Conservation (phyloP, 1,140 invertebrate genomes). For the Leptopilina boulardi region DNA sequence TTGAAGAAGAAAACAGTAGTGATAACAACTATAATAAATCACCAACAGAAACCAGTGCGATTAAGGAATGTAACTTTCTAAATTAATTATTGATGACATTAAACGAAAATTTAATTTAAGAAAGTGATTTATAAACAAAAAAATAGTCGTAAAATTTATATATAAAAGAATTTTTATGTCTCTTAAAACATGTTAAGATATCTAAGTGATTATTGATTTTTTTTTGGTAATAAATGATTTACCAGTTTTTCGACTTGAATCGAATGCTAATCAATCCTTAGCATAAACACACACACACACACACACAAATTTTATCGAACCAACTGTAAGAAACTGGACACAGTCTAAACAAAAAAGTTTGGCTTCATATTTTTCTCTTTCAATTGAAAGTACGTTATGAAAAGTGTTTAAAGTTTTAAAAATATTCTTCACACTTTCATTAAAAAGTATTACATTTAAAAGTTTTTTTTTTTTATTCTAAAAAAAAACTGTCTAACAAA, state of each 20-base stretch:
- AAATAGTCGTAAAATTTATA: background rate
- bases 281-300: too few relatives aligned
- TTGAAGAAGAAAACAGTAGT: slow-evolving; percentile 46
- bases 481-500: too few relatives aligned
- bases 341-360: background rate
- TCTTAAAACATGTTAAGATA: background rate
- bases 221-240: background rate
- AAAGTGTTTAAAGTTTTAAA: too few relatives aligned
- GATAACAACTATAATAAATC: background rate
- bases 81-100: background rate
- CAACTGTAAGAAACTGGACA: background rate
- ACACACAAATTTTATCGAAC: background rate
- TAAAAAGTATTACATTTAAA: too few relatives aligned
- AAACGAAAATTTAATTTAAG: background rate
- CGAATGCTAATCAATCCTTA: background rate
- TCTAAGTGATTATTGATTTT: background rate
- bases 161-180: background rate
- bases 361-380: too few relatives aligned
- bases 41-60: background rate
- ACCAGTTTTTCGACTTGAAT: background rate
- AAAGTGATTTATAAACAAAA: background rate
- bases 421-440: too few relatives aligned
- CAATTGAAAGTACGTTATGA: too few relatives aligned
- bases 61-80: slow-evolving; percentile 14
- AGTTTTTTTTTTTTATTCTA: too few relatives aligned